Conservation (phyloP, 2,113 vertebrate genomes). For the Nycticryphes semicollaris region DNA sequence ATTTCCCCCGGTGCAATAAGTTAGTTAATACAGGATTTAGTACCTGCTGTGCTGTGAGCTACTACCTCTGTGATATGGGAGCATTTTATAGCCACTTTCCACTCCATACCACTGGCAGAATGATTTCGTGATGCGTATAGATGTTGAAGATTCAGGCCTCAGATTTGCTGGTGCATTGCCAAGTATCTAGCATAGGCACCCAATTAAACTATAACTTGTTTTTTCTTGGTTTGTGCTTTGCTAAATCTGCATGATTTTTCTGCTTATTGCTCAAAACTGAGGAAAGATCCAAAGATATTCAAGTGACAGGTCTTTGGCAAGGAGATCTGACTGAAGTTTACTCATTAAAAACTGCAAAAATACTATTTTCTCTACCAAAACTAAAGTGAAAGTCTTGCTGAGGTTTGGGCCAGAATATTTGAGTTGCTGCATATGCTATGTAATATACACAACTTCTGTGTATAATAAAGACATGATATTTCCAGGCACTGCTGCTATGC, state of each 20-base stretch:
- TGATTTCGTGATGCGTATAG: neutral
- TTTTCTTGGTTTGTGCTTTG: constrained; percentile 6
- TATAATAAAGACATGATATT: neutral
- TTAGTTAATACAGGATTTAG: constrained; percentile 37
- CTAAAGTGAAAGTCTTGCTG: neutral
- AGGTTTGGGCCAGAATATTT: neutral
- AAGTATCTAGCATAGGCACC: constrained; percentile 1
- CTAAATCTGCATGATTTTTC: neutral
- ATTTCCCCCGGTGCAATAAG: neutral
- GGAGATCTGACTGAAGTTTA: neutral
- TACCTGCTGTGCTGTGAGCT: constrained; percentile 45
- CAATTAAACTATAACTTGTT: constrained; percentile 7
- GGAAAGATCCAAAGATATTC: neutral
- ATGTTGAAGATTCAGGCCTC: constrained; percentile 9
- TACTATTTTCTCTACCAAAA: neutral
- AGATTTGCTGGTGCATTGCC: neutral
- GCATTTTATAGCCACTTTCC: constrained; percentile 26
- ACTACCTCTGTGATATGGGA: constrained; percentile 28
- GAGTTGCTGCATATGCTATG: neutral
- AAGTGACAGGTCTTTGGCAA: neutral
- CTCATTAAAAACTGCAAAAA: neutral
- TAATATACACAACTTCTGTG: neutral
- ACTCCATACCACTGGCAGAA: neutral
- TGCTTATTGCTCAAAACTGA: constrained; percentile 13
- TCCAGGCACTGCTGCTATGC: neutral